Base-by-base conservation (phyloP, 2,888 invertebrate species). In the Tinea pellionella region DNA sequence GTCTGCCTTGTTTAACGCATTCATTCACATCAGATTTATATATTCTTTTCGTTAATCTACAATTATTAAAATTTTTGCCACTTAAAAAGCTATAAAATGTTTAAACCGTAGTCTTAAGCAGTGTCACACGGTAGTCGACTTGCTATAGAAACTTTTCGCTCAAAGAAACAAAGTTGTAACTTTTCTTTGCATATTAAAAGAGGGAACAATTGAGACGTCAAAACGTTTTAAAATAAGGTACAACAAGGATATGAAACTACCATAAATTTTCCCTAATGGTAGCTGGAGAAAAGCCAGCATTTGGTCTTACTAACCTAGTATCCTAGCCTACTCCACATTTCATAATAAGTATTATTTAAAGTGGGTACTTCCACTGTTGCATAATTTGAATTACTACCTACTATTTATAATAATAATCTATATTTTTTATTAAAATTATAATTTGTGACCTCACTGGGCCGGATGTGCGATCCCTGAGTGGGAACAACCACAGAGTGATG, bases 211-310 rank as follows among this genome's bases (percentile, higher is more conserved):
- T 53, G 18, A 24, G 53, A 53, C 16, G 53, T 53, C 53, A 53
- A 53, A 53, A 53, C 16, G 53, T 53, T 53, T 53, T 53, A 53
- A 53, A 53, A 47, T 47, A 47, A 24, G 13, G 47, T 47, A 47
- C 47, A 13, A 16, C 15, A 47, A 53, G 24, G 53, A 16, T 53
- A 53, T 53, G 16, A 53, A 16, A n/a, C 24, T 12, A 12, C 3
- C 53, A 53, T 53, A 53, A 53, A 53, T 53, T 24, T 53, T 24
- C 19, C 18, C 53, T 53, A 53, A 53, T 53, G 53, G 19, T 2
- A 24, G 24, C 53, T 53, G 53, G 53, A 53, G 18, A 2, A 53
- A 12, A 53, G 53, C 53, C 53, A 53, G 53, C 53, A 24, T 8
- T 12, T 24, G 19, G 16, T 13, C 47, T 47, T 47, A 47, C 47